Conservation (phyloP, 2,797 vertebrate genomes). For the Lepilemur septentrionalis region DNA sequence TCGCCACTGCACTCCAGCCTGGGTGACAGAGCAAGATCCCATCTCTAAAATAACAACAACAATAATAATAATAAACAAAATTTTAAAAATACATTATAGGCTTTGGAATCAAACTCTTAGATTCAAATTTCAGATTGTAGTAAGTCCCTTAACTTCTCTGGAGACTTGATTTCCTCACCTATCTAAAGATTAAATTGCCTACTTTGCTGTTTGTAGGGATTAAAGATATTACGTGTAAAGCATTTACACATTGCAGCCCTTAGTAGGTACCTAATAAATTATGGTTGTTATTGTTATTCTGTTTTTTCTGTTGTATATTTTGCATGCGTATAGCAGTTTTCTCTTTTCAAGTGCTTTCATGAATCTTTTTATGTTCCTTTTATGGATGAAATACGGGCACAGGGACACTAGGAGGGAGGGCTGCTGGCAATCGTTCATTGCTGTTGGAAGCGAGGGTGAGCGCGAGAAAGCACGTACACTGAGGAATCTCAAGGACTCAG, state of each 20-base stretch:
- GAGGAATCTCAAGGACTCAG: slow-evolving; percentile 25
- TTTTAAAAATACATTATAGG: neutral
- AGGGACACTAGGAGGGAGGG: neutral
- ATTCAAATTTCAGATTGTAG: neutral
- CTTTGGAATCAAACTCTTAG: neutral
- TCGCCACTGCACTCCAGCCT: neutral
- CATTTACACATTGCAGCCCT: neutral
- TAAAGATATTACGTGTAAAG: neutral
- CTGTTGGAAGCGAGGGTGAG: neutral
- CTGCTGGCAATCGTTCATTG: neutral
- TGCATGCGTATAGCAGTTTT: neutral
- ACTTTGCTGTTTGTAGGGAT: neutral
- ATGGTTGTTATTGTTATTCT: neutral
- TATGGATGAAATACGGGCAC: neutral
- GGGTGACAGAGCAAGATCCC: neutral
- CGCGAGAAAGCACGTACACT: neutral
- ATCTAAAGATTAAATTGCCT: neutral
- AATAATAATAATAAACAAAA: neutral
- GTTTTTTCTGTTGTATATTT: neutral
- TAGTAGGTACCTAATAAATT: neutral
- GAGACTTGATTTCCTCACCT: slow-evolving; percentile 5
- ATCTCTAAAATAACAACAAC: neutral
- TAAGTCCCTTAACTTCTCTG: slow-evolving; percentile 14
- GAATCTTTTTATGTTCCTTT: slow-evolving; percentile 8
- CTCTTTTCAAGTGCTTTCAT: neutral